Conservation (phyloP, 2,113 vertebrate genomes). For the Neotoma lepida region DNA sequence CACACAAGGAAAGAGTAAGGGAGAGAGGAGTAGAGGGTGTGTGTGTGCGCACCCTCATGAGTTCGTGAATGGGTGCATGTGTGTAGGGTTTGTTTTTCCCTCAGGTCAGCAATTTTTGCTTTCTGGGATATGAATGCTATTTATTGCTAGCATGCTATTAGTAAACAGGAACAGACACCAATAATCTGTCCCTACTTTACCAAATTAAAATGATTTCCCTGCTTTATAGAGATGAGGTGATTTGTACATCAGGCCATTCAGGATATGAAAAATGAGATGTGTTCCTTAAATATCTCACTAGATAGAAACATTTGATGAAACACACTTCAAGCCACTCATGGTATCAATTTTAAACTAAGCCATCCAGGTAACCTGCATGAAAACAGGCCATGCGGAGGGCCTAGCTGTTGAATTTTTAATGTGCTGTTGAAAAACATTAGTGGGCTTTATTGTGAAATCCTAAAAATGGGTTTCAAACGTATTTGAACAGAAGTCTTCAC, state of each 20-base stretch:
- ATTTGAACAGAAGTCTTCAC: slow-evolving; percentile 32
- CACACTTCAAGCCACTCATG: slow-evolving; percentile 49
- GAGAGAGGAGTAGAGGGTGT: slow-evolving; percentile 59
- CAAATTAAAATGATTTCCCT: slow-evolving; percentile 65
- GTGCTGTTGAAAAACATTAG: slow-evolving; percentile 4
- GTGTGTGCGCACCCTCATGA: too few relatives aligned
- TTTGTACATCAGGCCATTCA: slow-evolving; percentile 39
- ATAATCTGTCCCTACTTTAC: slow-evolving; percentile 57
- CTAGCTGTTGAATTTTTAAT: slow-evolving; percentile 56
- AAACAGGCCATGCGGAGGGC: neutral
- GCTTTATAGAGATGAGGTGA: slow-evolving; percentile 47
- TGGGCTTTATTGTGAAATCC: slow-evolving; percentile 59
- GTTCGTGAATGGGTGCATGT: too few relatives aligned
- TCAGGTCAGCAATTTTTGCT: slow-evolving; percentile 22
- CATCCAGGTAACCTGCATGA: slow-evolving; percentile 52
- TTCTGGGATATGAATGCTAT: slow-evolving; percentile 36
- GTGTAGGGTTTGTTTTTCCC: neutral
- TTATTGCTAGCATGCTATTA: slow-evolving; percentile 58
- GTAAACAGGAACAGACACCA: slow-evolving; percentile 54
- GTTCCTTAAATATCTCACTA: slow-evolving; percentile 63
- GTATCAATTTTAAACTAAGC: slow-evolving; percentile 64
- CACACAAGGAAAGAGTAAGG: slow-evolving; percentile 81
- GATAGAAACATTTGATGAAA: slow-evolving; percentile 66
- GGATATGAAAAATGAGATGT: slow-evolving; percentile 58
- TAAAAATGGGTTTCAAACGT: slow-evolving; percentile 58